phyloP scores from a whole-genome alignment of 2,888 invertebrate genomes.

The Drosophila prostipennis region DNA sequence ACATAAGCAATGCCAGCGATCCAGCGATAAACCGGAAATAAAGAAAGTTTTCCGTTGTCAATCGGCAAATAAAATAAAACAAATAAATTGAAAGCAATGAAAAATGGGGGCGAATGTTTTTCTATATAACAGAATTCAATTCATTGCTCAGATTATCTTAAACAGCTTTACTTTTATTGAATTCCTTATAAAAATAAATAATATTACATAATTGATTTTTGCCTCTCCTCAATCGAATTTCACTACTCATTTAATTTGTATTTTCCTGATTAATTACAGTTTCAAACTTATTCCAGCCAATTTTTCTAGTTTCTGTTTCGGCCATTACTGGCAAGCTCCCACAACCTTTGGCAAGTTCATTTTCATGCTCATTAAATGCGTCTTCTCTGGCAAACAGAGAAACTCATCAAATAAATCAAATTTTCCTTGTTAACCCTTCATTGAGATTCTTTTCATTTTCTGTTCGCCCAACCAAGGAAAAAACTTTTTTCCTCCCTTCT shows the following conservation, averaged over 20 bases:
- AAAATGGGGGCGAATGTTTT: background rate
- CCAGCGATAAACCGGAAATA: slow-evolving; percentile 29
- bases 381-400: slow-evolving; percentile 51
- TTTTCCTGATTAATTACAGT: slow-evolving; percentile 21
- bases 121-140: background rate
- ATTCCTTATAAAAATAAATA: background rate
- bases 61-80: slow-evolving; percentile 30
- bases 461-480: slow-evolving; percentile 32
- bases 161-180: background rate
- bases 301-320: slow-evolving; percentile 33
- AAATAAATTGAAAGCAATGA: slow-evolving; percentile 7
- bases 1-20: slow-evolving; percentile 36
- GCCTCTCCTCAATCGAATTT: background rate
- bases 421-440: slow-evolving; percentile 77
- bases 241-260: slow-evolving; percentile 4
- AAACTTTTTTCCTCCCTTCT: slow-evolving; percentile 50
- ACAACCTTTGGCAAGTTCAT: slow-evolving; percentile 40
- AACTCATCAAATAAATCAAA: slow-evolving; percentile 79
- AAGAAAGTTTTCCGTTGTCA: slow-evolving; percentile 36
- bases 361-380: slow-evolving; percentile 72
- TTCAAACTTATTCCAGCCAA: slow-evolving; percentile 10
- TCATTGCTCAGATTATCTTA: background rate
- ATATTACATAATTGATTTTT: background rate
- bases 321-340: slow-evolving; percentile 17
- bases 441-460: slow-evolving; percentile 69